A percentile compares a stretch with the other conserved stretches of the same genome.
phyloP scores from a whole-genome alignment of 2,797 vertebrate genomes.

The Channallabes apus region DNA sequence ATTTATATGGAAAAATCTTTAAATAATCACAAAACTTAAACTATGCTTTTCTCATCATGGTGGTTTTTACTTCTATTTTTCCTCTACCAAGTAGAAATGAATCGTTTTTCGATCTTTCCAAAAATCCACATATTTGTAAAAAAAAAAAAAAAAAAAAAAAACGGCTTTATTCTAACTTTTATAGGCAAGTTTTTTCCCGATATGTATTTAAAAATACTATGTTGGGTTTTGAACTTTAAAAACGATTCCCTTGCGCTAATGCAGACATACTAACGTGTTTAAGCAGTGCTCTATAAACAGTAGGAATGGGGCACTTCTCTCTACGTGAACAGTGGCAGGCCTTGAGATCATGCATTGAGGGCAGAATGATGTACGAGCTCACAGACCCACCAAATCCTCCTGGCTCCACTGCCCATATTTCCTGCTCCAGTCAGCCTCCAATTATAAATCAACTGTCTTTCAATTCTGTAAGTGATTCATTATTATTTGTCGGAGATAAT shows the following conservation, averaged over 20 bases:
- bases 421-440: conserved; percentile 62
- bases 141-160: background rate
- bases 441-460: conserved; percentile 75
- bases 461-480: conserved; percentile 73
- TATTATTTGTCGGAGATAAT: conserved; percentile 75
- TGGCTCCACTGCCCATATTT: conserved; percentile 69
- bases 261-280: conserved; percentile 5
- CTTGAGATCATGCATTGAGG: conserved; percentile 48
- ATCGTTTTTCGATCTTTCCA: background rate
- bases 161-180: background rate
- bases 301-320: conserved; percentile 17
- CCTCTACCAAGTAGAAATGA: background rate
- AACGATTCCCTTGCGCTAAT: background rate
- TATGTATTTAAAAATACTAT: background rate
- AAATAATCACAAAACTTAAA: background rate
- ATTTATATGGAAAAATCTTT: background rate
- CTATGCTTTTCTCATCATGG: background rate
- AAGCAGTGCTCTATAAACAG: conserved; percentile 15
- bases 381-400: conserved; percentile 67
- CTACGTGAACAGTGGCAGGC: conserved; percentile 44
- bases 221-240: background rate
- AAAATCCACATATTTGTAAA: background rate
- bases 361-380: conserved; percentile 69
- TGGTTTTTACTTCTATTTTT: background rate
- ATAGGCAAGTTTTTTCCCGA: background rate